A percentile compares a stretch with the other conserved stretches of the same genome.
Evolutionary conservation across 2,113 vertebrate genomes (phyloP).

Genomic region (Sus scrofa): DNA sequence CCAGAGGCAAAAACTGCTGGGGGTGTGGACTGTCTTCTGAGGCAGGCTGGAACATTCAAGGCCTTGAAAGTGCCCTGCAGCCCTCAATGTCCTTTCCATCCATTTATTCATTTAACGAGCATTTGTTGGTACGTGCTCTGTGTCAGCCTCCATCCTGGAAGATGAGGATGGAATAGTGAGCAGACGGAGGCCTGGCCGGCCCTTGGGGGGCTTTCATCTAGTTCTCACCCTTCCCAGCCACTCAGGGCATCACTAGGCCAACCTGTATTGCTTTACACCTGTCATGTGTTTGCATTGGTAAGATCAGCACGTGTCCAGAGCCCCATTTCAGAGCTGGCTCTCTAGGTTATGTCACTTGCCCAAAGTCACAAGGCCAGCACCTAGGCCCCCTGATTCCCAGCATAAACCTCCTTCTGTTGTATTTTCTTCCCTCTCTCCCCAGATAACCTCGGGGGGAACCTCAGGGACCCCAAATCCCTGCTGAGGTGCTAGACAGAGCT

Average conservation of each 20-base stretch:
- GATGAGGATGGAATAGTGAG: background rate
- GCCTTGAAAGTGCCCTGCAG: background rate
- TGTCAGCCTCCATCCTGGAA: background rate
- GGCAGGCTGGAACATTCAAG: background rate
- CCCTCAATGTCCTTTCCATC: background rate
- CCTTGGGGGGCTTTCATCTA: background rate
- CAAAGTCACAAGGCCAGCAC: background rate
- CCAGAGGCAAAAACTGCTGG: background rate
- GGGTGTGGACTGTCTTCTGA: background rate
- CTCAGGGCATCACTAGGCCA: background rate
- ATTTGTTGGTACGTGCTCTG: background rate
- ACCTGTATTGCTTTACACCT: background rate
- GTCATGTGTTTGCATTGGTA: rapidly evolving
- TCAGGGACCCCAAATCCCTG: background rate
- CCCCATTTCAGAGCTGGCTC: background rate
- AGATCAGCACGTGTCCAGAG: background rate
- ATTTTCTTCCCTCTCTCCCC: background rate
- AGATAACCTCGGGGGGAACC: background rate
- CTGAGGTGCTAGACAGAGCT: background rate
- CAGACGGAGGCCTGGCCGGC: background rate
- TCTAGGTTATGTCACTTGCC: background rate
- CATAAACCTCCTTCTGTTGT: background rate
- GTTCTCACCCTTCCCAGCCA: background rate
- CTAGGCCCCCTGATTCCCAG: background rate
- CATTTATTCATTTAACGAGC: background rate